A percentile compares a stretch with the other conserved stretches of the same genome.
phyloP scores from a whole-genome alignment of 2,113 vertebrate species.

The Myotis brandtii region DNA sequence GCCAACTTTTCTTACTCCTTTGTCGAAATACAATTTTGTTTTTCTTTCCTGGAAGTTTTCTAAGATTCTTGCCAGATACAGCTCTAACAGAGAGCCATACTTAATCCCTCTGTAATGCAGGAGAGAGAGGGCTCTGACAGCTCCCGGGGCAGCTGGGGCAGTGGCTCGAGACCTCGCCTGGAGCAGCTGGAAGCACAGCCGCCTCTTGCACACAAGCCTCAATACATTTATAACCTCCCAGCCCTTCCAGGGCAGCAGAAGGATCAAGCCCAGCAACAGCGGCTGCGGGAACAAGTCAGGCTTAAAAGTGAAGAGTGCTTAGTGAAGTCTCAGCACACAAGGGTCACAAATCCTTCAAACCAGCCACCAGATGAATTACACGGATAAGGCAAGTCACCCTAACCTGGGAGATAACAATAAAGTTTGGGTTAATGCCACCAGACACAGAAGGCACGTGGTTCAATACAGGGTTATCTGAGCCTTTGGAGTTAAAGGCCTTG shows the following conservation, averaged over 20 bases:
- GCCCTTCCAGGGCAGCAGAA: neutral
- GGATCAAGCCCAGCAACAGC: neutral
- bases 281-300: neutral
- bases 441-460: neutral
- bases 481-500: neutral
- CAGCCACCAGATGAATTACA: neutral
- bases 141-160: neutral
- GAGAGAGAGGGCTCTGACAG: neutral
- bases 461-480: neutral
- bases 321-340: neutral
- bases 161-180: neutral
- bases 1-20: constrained; percentile 50
- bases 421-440: neutral
- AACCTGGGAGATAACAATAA: neutral
- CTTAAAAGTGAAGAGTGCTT: neutral
- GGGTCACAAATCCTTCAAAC: neutral
- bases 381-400: neutral
- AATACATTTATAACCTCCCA: neutral
- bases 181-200: neutral
- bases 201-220: neutral
- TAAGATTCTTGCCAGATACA: constrained; percentile 48
- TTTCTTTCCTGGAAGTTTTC: constrained; percentile 58
- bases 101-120: neutral
- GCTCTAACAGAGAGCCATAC: neutral
- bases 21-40: constrained; percentile 54